These are phyloP conservation scores for Tetragonula carbonaria DNA, from an alignment of 2,888 invertebrate genomes.

Conservation along the genomic window DNA sequence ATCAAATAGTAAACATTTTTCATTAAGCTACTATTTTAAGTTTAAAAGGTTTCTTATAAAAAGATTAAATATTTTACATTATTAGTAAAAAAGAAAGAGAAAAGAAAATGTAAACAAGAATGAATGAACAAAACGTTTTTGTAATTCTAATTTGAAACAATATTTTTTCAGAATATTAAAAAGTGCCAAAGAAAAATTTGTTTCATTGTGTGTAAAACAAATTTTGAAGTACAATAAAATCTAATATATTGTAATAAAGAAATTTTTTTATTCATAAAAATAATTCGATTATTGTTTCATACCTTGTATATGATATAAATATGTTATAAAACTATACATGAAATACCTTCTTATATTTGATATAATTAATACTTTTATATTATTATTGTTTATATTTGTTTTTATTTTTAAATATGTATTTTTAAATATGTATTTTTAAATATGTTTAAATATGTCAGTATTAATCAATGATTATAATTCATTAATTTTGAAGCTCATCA, in stretches of 20 bases:
- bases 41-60: constrained; percentile 25
- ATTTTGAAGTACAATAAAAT: constrained; percentile 59
- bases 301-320: constrained; percentile 11
- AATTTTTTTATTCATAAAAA: constrained; percentile 44
- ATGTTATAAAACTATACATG: constrained; percentile 63
- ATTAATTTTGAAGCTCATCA: neutral
- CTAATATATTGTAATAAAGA: constrained; percentile 32
- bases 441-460: constrained; percentile 57
- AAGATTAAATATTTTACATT: constrained; percentile 32
- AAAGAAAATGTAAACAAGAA: constrained; percentile 13
- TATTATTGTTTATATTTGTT: constrained; percentile 24
- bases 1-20: constrained; percentile 11
- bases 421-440: too few relatives aligned
- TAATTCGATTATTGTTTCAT: constrained; percentile 13
- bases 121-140: constrained; percentile 12
- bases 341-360: constrained; percentile 51
- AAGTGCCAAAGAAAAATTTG: constrained; percentile 46
- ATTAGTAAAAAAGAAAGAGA: constrained; percentile 5
- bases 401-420: constrained; percentile 43
- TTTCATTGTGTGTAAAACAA: constrained; percentile 40
- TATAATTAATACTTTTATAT: constrained; percentile 56
- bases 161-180: constrained; percentile 16
- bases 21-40: neutral
- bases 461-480: constrained; percentile 44
- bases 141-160: constrained; percentile 7